Base-by-base conservation (phyloP, 2,888 invertebrate species). In the Agonopterix subpropinquella region DNA sequence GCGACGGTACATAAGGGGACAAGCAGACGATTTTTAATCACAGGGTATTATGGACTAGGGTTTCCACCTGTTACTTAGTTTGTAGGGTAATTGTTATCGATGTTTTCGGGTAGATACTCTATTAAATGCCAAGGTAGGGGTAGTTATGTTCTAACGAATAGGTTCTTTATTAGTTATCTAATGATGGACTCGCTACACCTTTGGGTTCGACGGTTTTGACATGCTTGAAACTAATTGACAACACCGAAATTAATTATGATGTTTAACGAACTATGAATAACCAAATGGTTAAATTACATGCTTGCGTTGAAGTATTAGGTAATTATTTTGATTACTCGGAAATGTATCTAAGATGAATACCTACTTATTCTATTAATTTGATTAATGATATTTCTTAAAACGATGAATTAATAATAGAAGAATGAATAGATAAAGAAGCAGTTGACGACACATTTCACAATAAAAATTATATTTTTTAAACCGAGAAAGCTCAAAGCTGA, bases 61-160 rank as follows among this genome's bases (percentile, higher is more conserved):
- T 47, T 47, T 46, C 43, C 43, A 52, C 52, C 53, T 56, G 53
- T 50, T 39, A 41, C 48, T 49, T 56, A 57, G 53, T 50, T 18
- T 53, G 46, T 43, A 53, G 56, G 56, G 50, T 49, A 37, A 48
- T 36, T 47, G 11, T 13, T 28, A 11, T 42, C 18, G 36, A 28
- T 28, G 36, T 35, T 46, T 53, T 45, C 11, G 11, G 9, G n/a
- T 18, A 35, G 11, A 45, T 36, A 45, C 45, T 36, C 36, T 36
- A 9, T 18, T 68, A 77, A 82, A 83, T 80, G 80, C 85, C 87
- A 88, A 88, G 87, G 87, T 87, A 88, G 87, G 87, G 86, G 77
- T 67, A 74, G 77, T 81, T 76, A 77, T 66, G 51, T 61, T 58
- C 67, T 62, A 28, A 28, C 65, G 54, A 58, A 58, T 45, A 65